Conservation (phyloP, 2,113 vertebrate species). For the Heliornis fulica region DNA sequence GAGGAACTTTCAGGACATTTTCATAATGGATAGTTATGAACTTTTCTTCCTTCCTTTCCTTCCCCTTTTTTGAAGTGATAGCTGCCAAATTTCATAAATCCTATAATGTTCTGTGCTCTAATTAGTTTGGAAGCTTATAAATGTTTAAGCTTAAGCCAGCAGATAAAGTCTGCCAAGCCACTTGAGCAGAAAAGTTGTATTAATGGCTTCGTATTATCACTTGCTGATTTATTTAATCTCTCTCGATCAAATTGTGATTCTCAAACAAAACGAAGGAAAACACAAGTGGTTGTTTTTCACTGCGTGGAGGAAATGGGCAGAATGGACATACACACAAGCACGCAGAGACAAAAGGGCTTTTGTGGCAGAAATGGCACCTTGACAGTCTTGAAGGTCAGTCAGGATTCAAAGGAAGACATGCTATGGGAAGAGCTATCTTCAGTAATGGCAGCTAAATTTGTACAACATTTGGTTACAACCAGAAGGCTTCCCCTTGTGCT, state of each 20-base stretch:
- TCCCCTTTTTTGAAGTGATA: slow-evolving; percentile 52
- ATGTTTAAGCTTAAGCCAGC: slow-evolving; percentile 74
- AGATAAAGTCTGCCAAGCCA: slow-evolving; percentile 71
- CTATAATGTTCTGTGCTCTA: slow-evolving; percentile 65
- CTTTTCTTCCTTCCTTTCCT: slow-evolving; percentile 51
- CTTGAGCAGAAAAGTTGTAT: slow-evolving; percentile 73
- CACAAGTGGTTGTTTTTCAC: slow-evolving; percentile 13
- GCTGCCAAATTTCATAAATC: slow-evolving; percentile 73
- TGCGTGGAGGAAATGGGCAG: slow-evolving; percentile 26
- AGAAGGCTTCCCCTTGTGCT: background rate
- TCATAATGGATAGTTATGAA: slow-evolving; percentile 61
- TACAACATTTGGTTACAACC: background rate
- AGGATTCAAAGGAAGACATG: slow-evolving; percentile 31
- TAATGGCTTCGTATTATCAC: slow-evolving; percentile 67
- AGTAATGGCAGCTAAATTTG: background rate
- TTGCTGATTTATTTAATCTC: slow-evolving; percentile 75
- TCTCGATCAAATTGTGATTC: slow-evolving; percentile 67
- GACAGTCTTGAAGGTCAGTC: slow-evolving; percentile 40
- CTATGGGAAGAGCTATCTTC: background rate
- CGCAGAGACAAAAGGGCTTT: slow-evolving; percentile 38
- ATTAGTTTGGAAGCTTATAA: slow-evolving; percentile 75
- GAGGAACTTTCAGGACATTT: slow-evolving; percentile 55
- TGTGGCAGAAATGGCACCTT: slow-evolving; percentile 1
- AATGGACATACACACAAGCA: background rate
- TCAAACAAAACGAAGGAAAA: slow-evolving; percentile 50